phyloP scores from a whole-genome alignment of 2,797 vertebrate species.

The Ceryle rudis region DNA sequence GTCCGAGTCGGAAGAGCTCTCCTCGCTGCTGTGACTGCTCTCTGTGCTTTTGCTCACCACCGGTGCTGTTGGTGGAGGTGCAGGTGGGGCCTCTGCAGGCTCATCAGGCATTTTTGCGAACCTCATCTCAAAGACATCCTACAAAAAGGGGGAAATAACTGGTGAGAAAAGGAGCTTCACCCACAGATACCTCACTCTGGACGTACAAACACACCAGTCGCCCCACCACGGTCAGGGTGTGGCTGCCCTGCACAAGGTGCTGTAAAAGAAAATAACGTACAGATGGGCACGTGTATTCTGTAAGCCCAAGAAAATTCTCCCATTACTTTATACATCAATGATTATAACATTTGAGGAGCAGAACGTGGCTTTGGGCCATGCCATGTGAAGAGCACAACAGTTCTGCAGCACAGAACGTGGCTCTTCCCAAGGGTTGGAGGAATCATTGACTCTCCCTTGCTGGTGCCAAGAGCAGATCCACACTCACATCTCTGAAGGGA shows the following conservation, averaged over 20 bases:
- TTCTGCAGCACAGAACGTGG: neutral
- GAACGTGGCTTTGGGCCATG: rapidly evolving
- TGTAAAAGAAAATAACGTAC: neutral
- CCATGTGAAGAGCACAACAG: neutral
- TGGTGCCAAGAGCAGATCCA: neutral
- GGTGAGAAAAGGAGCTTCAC: neutral
- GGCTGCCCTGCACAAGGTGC: neutral
- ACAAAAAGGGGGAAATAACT: neutral
- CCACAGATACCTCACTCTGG: neutral
- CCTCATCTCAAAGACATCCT: slow-evolving; percentile 95
- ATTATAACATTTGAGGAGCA: neutral
- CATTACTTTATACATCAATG: neutral
- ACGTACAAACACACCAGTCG: neutral
- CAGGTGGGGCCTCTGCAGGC: slow-evolving; percentile 72
- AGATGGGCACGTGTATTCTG: neutral
- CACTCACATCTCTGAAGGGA: neutral
- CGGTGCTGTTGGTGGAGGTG: slow-evolving; percentile 74
- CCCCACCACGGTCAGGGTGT: neutral
- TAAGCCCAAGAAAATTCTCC: neutral
- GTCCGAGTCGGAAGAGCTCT: slow-evolving; percentile 82
- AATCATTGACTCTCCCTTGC: neutral
- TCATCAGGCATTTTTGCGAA: slow-evolving; percentile 96
- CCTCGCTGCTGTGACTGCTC: slow-evolving; percentile 84
- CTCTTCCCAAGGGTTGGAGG: neutral
- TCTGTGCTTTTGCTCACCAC: slow-evolving; percentile 81